These are phyloP conservation scores for Ivindomyrus marchei DNA, from an alignment of 2,113 vertebrate species.

Conservation along the genomic window DNA sequence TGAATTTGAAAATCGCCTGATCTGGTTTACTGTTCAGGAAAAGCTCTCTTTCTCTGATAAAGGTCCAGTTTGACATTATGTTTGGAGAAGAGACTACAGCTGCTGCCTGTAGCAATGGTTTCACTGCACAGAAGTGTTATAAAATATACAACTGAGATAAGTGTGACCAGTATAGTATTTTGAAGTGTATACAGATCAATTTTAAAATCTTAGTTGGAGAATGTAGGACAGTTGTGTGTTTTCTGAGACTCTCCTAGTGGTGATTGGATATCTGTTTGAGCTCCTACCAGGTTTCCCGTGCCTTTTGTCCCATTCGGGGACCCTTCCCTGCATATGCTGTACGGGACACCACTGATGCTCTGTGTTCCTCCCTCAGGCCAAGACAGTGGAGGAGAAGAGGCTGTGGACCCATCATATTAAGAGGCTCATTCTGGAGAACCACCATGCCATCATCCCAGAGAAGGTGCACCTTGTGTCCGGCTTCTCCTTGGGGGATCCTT, in stretches of 20 bases:
- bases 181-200: neutral
- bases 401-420: constrained; percentile 91
- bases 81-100: neutral
- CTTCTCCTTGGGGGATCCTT: neutral
- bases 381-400: constrained; percentile 81
- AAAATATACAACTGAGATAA: neutral
- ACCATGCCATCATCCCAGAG: constrained; percentile 82
- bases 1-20: neutral
- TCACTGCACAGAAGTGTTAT: neutral
- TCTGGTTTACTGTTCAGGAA: neutral
- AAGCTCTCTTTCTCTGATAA: neutral
- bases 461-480: constrained; percentile 58
- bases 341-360: neutral
- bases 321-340: neutral
- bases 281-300: neutral
- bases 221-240: neutral
- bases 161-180: neutral
- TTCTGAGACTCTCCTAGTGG: neutral
- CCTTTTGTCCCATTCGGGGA: neutral
- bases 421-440: constrained; percentile 91
- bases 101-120: neutral
- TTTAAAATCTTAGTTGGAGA: neutral
- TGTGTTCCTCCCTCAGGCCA: constrained; percentile 62
- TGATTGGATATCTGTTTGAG: neutral
- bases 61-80: neutral